Base-by-base conservation (phyloP, 2,888 invertebrate species). In the Cheilosia grossa region DNA sequence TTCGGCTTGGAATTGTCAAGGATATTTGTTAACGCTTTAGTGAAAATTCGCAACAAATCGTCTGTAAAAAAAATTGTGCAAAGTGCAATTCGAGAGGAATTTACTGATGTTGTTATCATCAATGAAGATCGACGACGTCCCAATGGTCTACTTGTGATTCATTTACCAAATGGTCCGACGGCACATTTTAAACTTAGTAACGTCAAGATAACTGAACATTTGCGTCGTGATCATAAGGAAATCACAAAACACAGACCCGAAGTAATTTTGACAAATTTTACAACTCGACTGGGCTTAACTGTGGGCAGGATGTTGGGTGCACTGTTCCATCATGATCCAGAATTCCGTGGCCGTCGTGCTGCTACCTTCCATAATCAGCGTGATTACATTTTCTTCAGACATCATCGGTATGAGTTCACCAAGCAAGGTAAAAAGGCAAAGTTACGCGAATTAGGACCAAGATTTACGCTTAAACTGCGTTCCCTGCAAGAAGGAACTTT, bases 281-380 rank as follows among this genome's bases (percentile, higher is more conserved):
- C 96, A 86, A 99, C 99, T 0, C 94, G 99, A 0, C 93, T 99
- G 44, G 99, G 99, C 63, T 93, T 97, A 89, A 95, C 96, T 0
- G 94, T 99, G 56, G 97, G 97, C 0, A 94, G 99, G 88, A 97
- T 99, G 97, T 93, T 99, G 83, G 97, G 98, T 13, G 96, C 98
- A 0, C 91, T 99, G 49, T 99, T 99, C 91, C 98, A 99, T 91
- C 97, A 98, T 91, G 96, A 97, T 91, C 99, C 99, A 0, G 96
- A 99, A 92, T 99, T 98, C 92, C 95, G 95, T 87, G 99, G 99
- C 0, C 94, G 98, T 4, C 94, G 99, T 83, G 98, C 96, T 0
- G 98, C 98, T 83, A 99, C 99, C 37, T 99, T 99, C 91, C 99
- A 99, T 92, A 99, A 99, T 93, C 99, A 99, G 92, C 94, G 99